A percentile compares a stretch with the other conserved stretches of the same genome.
phyloP scores from a whole-genome alignment of 1,140 invertebrate genomes.

The Calephelis virginiensis region DNA sequence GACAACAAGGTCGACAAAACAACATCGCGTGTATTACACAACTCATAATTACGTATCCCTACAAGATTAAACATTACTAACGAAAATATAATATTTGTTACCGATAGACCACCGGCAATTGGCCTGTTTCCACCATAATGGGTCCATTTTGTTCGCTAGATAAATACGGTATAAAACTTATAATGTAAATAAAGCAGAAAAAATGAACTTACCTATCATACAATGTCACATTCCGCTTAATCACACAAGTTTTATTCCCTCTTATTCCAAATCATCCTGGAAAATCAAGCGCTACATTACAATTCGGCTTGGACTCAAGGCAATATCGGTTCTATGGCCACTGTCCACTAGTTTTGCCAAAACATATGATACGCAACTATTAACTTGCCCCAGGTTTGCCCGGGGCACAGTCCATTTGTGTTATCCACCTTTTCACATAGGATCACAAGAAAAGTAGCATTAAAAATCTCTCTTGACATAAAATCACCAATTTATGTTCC shows the following conservation, averaged over 20 bases:
- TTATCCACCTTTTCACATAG: constrained; percentile 60
- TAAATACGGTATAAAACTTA: constrained; percentile 42
- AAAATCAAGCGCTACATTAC: constrained; percentile 73
- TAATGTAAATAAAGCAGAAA: constrained; percentile 73
- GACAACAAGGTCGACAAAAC: constrained; percentile 59
- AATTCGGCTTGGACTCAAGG: constrained; percentile 67
- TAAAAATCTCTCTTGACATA: constrained; percentile 57
- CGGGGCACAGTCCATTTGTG: constrained; percentile 49
- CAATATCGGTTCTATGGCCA: constrained; percentile 73
- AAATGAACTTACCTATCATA: constrained; percentile 70
- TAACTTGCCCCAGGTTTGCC: constrained; percentile 52
- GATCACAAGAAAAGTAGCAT: constrained; percentile 56
- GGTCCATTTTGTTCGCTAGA: constrained; percentile 65
- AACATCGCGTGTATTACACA: constrained; percentile 63
- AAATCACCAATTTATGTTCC: constrained; percentile 74
- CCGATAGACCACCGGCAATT: constrained; percentile 45
- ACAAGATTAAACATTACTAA: constrained; percentile 27
- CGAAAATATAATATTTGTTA: constrained; percentile 22
- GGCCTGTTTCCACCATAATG: constrained; percentile 52
- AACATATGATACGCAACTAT: constrained; percentile 76
- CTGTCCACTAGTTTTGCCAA: constrained; percentile 65
- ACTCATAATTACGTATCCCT: constrained; percentile 43
- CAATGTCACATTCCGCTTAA: constrained; percentile 78
- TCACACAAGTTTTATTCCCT: constrained; percentile 68
- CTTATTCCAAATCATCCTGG: constrained; percentile 69